phyloP scores from a whole-genome alignment of 92 coral and sea anemone species.

The Parazoanthus atlanticus region DNA sequence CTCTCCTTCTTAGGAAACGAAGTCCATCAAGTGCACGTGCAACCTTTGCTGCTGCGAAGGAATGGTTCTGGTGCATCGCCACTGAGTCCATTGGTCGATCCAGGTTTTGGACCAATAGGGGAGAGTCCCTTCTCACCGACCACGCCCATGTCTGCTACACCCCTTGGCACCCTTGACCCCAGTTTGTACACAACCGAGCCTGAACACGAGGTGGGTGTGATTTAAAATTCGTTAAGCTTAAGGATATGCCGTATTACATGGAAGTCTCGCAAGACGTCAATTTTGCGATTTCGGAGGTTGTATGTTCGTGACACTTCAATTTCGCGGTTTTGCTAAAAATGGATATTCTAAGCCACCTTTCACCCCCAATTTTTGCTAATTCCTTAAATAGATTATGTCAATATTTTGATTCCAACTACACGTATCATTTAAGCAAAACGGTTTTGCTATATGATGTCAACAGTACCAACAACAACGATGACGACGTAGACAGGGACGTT shows the following conservation, averaged over 20 bases:
- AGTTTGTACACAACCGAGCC: slow-evolving; percentile 63
- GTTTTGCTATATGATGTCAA: no score
- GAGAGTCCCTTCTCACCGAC: slow-evolving; percentile 56
- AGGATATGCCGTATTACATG: neutral
- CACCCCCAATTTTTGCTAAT: no score
- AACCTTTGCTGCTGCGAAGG: slow-evolving; percentile 64
- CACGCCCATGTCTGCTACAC: slow-evolving; percentile 64
- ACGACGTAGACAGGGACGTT: no score
- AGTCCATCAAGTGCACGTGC: slow-evolving; percentile 66
- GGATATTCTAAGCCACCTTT: no score
- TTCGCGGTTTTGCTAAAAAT: no score
- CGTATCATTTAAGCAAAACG: no score
- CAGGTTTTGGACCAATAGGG: neutral
- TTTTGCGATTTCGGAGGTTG: no score
- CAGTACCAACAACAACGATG: no score
- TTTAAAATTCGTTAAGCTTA: neutral
- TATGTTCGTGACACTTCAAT: no score
- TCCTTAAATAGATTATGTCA: no score
- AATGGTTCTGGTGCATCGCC: slow-evolving; percentile 51
- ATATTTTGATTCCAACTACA: no score
- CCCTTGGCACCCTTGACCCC: slow-evolving; percentile 77
- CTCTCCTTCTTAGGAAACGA: slow-evolving; percentile 54
- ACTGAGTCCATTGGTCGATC: slow-evolving; percentile 2
- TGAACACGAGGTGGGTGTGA: slow-evolving; percentile 44
- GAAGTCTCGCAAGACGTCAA: no score